Percentiles rank a stretch among this genome's conserved stretches.
These are phyloP conservation scores for Sceloporus tristichus DNA, from an alignment of 2,113 vertebrate species.

Conservation along the genomic window DNA sequence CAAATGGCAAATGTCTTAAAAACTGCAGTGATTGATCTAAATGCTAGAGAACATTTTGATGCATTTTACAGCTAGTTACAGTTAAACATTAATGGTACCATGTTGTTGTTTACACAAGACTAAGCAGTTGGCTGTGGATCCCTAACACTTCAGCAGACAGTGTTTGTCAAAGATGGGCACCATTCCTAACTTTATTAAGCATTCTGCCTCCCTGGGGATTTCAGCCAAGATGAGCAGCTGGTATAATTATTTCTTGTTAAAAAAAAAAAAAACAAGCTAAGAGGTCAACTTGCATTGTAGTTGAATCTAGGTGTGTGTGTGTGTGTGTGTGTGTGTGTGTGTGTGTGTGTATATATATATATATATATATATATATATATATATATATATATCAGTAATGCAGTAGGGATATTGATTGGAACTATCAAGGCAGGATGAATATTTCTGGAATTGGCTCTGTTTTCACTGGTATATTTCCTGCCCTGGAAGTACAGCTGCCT, in stretches of 20 bases:
- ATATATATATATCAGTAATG: not conserved
- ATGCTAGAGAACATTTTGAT: constrained; percentile 44
- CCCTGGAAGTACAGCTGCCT: not conserved
- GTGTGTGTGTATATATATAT: not conserved
- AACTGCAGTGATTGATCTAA: constrained; percentile 50
- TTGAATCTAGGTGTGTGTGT: constrained; percentile 13
- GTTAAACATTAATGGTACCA: constrained; percentile 27
- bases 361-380: not conserved
- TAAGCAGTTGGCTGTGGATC: constrained; percentile 50
- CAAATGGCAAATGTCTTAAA: constrained; percentile 25
- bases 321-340: no score
- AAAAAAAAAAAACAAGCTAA: constrained; percentile 37
- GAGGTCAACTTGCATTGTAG: constrained; percentile 41
- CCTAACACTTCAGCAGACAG: constrained; percentile 35
- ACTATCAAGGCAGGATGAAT: not conserved
- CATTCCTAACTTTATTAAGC: constrained; percentile 40
- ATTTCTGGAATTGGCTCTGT: not conserved
- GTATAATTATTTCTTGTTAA: constrained; percentile 35
- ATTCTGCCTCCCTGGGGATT: constrained; percentile 36
- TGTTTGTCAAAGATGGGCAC: constrained; percentile 47
- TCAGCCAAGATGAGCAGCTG: constrained; percentile 49
- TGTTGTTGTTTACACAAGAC: constrained; percentile 18
- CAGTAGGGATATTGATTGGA: not conserved
- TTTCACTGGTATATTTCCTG: not conserved
- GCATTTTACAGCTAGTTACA: constrained; percentile 36